phyloP scores from a whole-genome alignment of 2,113 vertebrate genomes.

The Eretmochelys imbricata region DNA sequence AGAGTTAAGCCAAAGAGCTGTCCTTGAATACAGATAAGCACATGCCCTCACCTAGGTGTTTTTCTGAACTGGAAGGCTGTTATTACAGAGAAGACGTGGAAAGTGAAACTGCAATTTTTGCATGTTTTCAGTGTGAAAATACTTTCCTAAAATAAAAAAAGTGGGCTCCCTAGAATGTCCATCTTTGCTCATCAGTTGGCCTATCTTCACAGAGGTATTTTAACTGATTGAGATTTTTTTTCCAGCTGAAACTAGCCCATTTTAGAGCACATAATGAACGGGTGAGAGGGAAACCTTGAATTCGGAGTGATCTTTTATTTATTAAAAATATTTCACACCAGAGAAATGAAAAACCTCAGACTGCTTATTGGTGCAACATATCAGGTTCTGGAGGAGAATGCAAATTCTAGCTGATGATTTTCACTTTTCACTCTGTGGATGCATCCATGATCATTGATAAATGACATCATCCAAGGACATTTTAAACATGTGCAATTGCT shows the following conservation, averaged over 20 bases:
- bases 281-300: fast-evolving
- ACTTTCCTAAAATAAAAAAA: not conserved
- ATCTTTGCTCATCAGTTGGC: not conserved
- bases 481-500: not conserved
- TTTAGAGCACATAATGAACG: fast-evolving
- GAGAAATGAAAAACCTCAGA: fast-evolving
- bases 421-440: not conserved
- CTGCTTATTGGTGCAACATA: fast-evolving
- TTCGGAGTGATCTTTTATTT: not conserved
- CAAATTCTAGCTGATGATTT: not conserved
- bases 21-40: slow-evolving; percentile 19
- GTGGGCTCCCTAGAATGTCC: not conserved
- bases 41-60: slow-evolving; percentile 1
- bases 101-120: slow-evolving; percentile 6
- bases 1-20: not conserved
- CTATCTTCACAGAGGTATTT: not conserved
- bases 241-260: not conserved
- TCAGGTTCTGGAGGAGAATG: not conserved
- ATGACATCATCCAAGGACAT: not conserved
- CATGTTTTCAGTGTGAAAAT: not conserved
- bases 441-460: not conserved
- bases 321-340: not conserved
- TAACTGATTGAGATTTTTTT: not conserved
- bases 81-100: not conserved
- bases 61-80: slow-evolving; percentile 16